These are phyloP conservation scores for Sisyra terminalis DNA, from an alignment of 2,888 invertebrate species.

Conservation along the genomic window DNA sequence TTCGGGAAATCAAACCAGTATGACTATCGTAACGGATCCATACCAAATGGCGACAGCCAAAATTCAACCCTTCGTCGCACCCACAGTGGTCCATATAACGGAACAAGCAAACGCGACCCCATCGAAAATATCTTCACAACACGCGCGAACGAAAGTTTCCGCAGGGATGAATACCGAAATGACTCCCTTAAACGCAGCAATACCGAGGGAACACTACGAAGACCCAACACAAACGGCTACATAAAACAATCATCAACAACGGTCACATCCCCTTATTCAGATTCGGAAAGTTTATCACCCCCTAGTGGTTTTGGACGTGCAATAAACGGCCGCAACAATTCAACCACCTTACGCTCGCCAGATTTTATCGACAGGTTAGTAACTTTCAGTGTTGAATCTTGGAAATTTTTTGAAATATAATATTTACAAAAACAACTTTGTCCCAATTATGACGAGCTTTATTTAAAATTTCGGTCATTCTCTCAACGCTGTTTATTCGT, in stretches of 20 bases:
- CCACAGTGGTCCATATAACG: constrained; percentile 11
- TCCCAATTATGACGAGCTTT: no score
- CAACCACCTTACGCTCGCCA: constrained; percentile 22
- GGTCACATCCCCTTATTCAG: constrained; percentile 24
- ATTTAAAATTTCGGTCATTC: no score
- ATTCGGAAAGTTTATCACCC: constrained; percentile 26
- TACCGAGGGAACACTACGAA: constrained; percentile 24
- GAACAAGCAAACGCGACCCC: constrained; percentile 16
- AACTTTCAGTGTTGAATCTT: constrained; percentile 5
- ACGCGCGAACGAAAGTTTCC: constrained; percentile 23
- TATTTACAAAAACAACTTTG: no score
- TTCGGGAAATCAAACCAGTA: constrained; percentile 19
- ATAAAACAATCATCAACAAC: constrained; percentile 17
- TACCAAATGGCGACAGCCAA: no score
- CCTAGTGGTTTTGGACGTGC: constrained; percentile 20
- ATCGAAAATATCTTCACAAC: constrained; percentile 28
- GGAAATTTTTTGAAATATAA: no score
- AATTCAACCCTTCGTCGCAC: constrained; percentile 11
- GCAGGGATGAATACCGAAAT: constrained; percentile 20
- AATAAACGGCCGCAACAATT: constrained; percentile 13
- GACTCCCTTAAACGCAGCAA: constrained; percentile 26
- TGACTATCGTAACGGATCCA: constrained; percentile 8
- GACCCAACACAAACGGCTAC: constrained; percentile 18
- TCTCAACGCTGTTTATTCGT: no score
- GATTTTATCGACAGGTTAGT: constrained; percentile 34